These are phyloP conservation scores for Clarias magur DNA, from an alignment of 2,113 vertebrate genomes.

Conservation along the genomic window DNA sequence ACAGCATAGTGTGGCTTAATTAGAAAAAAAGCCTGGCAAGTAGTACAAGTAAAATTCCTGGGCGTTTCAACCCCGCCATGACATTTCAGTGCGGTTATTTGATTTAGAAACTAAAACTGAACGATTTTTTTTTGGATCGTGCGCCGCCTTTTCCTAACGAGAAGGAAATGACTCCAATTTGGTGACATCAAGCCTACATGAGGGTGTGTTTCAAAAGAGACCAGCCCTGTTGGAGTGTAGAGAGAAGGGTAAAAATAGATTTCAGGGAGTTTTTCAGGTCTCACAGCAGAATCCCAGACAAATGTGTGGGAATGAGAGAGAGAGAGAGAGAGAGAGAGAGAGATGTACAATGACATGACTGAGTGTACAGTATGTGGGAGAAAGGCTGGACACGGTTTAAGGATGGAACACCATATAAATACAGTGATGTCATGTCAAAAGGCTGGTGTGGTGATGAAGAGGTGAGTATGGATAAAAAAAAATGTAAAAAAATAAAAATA, in stretches of 20 bases:
- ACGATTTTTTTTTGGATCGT: background rate
- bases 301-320: background rate
- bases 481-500: too few relatives aligned
- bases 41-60: background rate
- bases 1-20: background rate
- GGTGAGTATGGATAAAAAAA: background rate
- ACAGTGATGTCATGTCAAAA: background rate
- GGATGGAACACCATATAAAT: background rate
- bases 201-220: background rate
- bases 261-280: background rate
- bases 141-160: background rate
- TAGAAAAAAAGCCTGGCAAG: background rate
- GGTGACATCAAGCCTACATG: background rate
- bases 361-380: background rate
- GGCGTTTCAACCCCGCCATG: background rate
- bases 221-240: background rate
- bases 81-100: background rate
- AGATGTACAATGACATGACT: background rate
- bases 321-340: background rate
- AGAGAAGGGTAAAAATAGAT: background rate
- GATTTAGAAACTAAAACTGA: background rate
- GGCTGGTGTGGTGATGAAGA: background rate
- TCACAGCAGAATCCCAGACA: background rate
- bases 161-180: constrained; percentile 2
- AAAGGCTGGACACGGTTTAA: background rate